phyloP scores from a whole-genome alignment of 1,140 invertebrate genomes.

The Ditylenchus dipsaci region DNA sequence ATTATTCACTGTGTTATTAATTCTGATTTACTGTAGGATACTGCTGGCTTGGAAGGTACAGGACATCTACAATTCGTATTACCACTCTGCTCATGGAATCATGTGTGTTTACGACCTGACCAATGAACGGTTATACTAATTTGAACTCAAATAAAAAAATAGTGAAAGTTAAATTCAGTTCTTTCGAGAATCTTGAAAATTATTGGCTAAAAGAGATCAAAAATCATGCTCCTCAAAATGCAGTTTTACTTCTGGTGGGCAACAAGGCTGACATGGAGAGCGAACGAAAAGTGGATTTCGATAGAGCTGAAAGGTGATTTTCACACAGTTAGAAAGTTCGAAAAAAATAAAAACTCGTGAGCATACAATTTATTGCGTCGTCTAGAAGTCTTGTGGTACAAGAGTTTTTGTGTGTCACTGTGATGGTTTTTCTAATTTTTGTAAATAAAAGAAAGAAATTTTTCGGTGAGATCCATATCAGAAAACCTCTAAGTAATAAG shows the following conservation, averaged over 20 bases:
- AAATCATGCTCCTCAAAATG: slow-evolving; percentile 55
- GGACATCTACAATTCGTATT: slow-evolving; percentile 58
- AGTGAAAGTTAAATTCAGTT: slow-evolving; percentile 37
- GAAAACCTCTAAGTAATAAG: no score
- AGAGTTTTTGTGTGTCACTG: no score
- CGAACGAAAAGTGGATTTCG: slow-evolving; percentile 55
- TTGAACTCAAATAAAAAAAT: neutral
- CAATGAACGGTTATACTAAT: slow-evolving; percentile 2
- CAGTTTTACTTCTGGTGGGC: slow-evolving; percentile 53
- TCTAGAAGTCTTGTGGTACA: neutral
- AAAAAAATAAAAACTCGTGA: neutral
- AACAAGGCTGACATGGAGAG: slow-evolving; percentile 57
- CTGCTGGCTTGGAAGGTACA: slow-evolving; percentile 56
- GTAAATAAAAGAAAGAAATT: no score
- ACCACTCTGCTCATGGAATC: slow-evolving; percentile 56
- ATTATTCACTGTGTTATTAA: neutral
- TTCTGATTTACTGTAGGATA: slow-evolving; percentile 37
- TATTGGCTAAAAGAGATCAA: slow-evolving; percentile 57
- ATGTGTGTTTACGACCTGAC: slow-evolving; percentile 57
- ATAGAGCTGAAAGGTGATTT: slow-evolving; percentile 50
- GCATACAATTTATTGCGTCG: neutral
- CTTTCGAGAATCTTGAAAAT: slow-evolving; percentile 57
- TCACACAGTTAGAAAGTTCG: neutral
- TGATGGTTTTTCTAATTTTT: no score
- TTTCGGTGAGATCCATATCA: no score